Base-by-base conservation (phyloP, 2,797 vertebrate species). In the Oreonectes daqikongensis region DNA sequence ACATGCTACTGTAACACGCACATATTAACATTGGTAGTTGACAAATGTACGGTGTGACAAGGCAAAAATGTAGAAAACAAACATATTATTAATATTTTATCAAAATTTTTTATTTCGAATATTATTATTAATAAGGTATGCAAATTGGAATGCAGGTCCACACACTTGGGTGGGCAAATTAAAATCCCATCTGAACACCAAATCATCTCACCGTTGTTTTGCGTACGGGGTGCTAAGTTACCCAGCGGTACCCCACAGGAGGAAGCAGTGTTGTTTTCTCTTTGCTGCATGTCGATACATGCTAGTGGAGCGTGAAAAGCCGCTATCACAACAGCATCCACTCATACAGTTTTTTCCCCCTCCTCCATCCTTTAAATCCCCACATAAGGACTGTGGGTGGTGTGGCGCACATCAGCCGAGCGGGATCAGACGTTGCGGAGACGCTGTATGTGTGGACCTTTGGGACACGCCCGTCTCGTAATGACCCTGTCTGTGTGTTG, bases 281-380 rank as follows among this genome's bases (percentile, higher is more conserved):
- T 42, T 20, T 50, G 69, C 55, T 79, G 65, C 26, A 38, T 72
- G 72, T 73, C 70, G 63, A 79, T 70, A 65, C 42, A 69, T 30
- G 73, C 63, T 67, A 76, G 68, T 59, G 60, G 70, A 80, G 74
- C 67, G 28, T 81, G 63, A 75, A 77, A 75, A 73, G 18, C 12
- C 4, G 5, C 76, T 46, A 61, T 52, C 66, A 44, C 22, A 64
- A 78, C 75, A 68, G 53, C 50, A 52, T 73, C 61, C 79, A 74
- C 77, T 77, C 48, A 64, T 68, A 72, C 63, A 66, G 60, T 60
- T 50, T 6, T 65, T 59, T 20, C 66, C 70, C 22, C 24, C 24
- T n/a, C 32, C 53, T 30, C 15, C 55, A 38, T 35, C 68, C 55
- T 55, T 67, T 53, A 82, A 67, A 79, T 55, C 52, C 64, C 38